phyloP scores from a whole-genome alignment of 2,113 vertebrate genomes.

The Coracopsis vasa region DNA sequence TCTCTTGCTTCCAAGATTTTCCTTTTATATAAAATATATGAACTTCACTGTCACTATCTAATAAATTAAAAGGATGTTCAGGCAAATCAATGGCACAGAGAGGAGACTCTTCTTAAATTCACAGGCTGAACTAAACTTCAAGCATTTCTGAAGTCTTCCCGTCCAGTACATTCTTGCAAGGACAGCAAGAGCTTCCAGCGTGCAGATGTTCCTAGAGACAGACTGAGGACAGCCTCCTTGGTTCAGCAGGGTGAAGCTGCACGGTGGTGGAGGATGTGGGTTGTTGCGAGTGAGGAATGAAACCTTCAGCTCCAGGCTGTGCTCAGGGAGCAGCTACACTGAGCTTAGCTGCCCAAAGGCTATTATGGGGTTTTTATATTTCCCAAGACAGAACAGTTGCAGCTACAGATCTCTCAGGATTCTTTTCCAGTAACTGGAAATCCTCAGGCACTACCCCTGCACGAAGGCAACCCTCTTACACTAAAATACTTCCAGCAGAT shows the following conservation, averaged over 20 bases:
- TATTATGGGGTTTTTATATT: not conserved
- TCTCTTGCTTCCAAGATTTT: not conserved
- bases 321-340: slow-evolving; percentile 13
- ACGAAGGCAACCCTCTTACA: not conserved
- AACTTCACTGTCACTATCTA: not conserved
- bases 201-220: not conserved
- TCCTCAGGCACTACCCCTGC: not conserved
- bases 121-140: not conserved
- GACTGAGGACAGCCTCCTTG: not conserved
- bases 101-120: not conserved
- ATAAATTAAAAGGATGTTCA: not conserved
- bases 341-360: slow-evolving; percentile 24
- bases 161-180: not conserved
- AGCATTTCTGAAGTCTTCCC: not conserved
- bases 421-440: slow-evolving; percentile 28
- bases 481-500: not conserved
- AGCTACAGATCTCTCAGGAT: not conserved
- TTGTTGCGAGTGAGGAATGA: slow-evolving; percentile 26
- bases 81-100: not conserved
- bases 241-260: not conserved
- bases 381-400: slow-evolving; percentile 17
- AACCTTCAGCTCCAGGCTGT: slow-evolving; percentile 8
- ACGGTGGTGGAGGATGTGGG: not conserved
- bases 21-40: not conserved
- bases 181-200: not conserved